phyloP scores from a whole-genome alignment of 1,140 invertebrate genomes.

The Helicoverpa armigera region DNA sequence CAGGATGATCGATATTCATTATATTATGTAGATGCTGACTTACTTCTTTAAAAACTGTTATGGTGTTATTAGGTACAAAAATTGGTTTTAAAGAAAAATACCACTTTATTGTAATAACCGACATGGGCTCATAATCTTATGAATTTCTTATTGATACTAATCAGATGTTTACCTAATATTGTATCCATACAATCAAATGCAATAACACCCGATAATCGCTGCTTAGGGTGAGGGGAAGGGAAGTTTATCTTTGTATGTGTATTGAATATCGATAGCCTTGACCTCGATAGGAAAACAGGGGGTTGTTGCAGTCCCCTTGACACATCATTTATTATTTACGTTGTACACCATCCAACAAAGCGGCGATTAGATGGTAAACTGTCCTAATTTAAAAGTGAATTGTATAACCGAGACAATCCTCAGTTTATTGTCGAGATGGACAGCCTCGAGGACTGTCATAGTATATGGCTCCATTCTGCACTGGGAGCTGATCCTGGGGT shows the following conservation, averaged over 20 bases:
- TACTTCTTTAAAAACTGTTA: background rate
- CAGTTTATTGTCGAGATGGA: background rate
- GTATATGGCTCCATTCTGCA: slow-evolving; percentile 73
- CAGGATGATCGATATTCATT: too few relatives aligned
- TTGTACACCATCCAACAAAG: slow-evolving; percentile 7
- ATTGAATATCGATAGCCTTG: slow-evolving; percentile 64
- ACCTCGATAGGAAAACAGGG: slow-evolving; percentile 57
- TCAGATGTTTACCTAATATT: slow-evolving; percentile 10
- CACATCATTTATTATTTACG: slow-evolving; percentile 42
- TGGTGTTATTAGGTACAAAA: background rate
- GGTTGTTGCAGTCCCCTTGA: slow-evolving; percentile 45
- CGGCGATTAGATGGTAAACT: slow-evolving; percentile 27
- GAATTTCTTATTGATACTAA: background rate
- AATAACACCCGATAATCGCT: slow-evolving; percentile 34
- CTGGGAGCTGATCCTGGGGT: slow-evolving; percentile 63
- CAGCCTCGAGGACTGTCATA: slow-evolving; percentile 55
- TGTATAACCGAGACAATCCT: background rate
- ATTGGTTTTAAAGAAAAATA: too few relatives aligned
- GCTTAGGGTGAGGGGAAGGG: slow-evolving; percentile 60
- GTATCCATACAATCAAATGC: slow-evolving; percentile 18
- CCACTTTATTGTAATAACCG: too few relatives aligned
- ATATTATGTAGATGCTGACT: too few relatives aligned
- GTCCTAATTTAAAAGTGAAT: background rate
- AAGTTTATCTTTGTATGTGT: slow-evolving; percentile 48
- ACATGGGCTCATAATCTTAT: background rate